Base-by-base conservation (phyloP, 2,113 vertebrate genomes). In the Peromyscus californicus region DNA sequence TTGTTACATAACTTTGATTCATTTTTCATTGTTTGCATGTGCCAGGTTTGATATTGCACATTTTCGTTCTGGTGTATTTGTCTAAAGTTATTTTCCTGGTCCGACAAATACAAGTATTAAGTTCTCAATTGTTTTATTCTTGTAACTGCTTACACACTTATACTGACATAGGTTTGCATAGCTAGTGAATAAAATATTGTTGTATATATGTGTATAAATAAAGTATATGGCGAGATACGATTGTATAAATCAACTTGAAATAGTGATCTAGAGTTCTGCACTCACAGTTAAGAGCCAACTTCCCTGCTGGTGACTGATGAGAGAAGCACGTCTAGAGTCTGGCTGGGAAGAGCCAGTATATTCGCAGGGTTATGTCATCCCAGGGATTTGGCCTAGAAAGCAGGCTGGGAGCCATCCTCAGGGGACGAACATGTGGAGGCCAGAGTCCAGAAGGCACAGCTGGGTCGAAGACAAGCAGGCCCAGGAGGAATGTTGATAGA, bases 1-100 rank as follows among this genome's bases (percentile, higher is more conserved):
- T 88, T 96, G 93, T 94, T 84, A 84, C 51, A 69, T 85, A 72
- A 95, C 24, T 97, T 97, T 97, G 96, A 79, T 95, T 97, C 97
- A 94, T 97, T 98, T 98, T 98, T 98, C 97, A 97, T 98, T 96
- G 93, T 97, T 97, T 96, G 69, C 78, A 90, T 95, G 42, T 97
- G 92, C 89, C 93, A 97, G 90, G 79, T 98, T 90, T 96, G 92
- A 97, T 94, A 82, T 26, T 88, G 65, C 26, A 39, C 67, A 29
- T 98, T 98, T 97, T 93, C 3, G 36, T 96, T 93, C 54, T 70
- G 65, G 87, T 95, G 91, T 96, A 96, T 97, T 95, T 61, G 93
- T 97, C 97, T 97, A 42, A 96, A 96, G 75, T 91, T 88, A 94
- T 85, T 98, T 96, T 9, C 63, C 67, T 96, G 70, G 12, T 94